Base-by-base conservation (phyloP, 1,140 invertebrate genomes). In the Drosophila pandora region DNA sequence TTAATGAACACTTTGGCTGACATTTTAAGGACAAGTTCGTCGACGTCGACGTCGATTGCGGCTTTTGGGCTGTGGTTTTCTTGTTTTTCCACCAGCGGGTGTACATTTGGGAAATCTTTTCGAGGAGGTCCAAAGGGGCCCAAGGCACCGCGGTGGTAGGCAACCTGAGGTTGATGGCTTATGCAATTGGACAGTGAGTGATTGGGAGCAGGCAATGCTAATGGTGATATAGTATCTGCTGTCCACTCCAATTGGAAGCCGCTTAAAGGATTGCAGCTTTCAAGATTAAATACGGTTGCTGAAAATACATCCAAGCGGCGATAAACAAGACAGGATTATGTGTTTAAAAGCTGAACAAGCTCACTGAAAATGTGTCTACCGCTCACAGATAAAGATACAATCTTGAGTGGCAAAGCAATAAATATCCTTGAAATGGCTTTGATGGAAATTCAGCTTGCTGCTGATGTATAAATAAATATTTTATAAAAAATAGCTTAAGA, bases 11-110 rank as follows among this genome's bases (percentile, higher is more conserved):
- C 79, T 87, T 87, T 83, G 79, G 71, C 49, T 88, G 83, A 88
- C 83, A 88, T 88, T 88, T 88, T 88, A 88, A 88, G 83, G 83
- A 88, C 83, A 88, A 88, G 83, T 88, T 88, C 83, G 82, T 76
- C 70, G 62, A 17, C 41, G 41, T 10, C 17, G 41, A 3, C 17
- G 41, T 71, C 45, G 48, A 54, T 72, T 69, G 55, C 43, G 60
- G 50, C 58, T 52, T 68, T 48, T 28, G 34, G 37, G 53, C 25
- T 75, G 22, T 39, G 53, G 57, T 59, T 68, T 57, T 55, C 43
- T 48, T 43, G 60, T 56, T 53, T 41, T 62, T 48, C 23, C n/a
- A 43, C 21, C 21, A 9, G 39, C 30, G 41, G 30, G 23, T 13
- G 23, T 47, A 22, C 21, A 23, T 22, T 47, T 21, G 32, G 21